Percentiles rank a stretch among this genome's conserved stretches.
These are phyloP conservation scores for Micrastur ruficollis DNA, from an alignment of 2,797 vertebrate species.

Conservation along the genomic window DNA sequence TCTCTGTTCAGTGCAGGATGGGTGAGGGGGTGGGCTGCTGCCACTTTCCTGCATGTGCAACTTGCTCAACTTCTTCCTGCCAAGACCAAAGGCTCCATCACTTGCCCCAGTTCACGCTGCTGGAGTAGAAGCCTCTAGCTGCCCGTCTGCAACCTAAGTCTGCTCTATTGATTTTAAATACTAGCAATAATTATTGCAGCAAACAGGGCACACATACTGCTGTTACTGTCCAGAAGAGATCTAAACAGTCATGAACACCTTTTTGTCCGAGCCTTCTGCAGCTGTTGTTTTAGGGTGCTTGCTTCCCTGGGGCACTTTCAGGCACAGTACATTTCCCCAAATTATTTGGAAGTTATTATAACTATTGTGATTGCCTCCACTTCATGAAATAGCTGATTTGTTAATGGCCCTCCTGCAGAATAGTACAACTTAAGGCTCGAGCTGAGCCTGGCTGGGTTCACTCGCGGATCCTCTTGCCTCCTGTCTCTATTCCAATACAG, in stretches of 20 bases:
- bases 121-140: background rate
- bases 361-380: background rate
- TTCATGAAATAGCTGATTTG: background rate
- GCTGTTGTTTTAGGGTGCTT: background rate
- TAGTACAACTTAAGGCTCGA: background rate
- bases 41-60: background rate
- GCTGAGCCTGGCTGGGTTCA: background rate
- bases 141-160: background rate
- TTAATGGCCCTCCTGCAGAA: background rate
- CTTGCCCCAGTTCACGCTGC: background rate
- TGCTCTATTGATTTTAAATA: background rate
- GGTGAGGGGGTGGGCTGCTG: background rate
- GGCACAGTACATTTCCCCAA: background rate
- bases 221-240: background rate
- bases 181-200: background rate
- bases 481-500: background rate
- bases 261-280: background rate
- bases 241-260: background rate
- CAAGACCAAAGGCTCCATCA: background rate
- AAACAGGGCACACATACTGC: background rate
- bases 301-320: background rate
- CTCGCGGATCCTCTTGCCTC: rapidly evolving
- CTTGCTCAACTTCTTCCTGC: background rate
- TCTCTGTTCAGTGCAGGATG: rapidly evolving
- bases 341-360: background rate